phyloP scores from a whole-genome alignment of 92 coral and sea anemone species.

The Phenganax stokvisi region DNA sequence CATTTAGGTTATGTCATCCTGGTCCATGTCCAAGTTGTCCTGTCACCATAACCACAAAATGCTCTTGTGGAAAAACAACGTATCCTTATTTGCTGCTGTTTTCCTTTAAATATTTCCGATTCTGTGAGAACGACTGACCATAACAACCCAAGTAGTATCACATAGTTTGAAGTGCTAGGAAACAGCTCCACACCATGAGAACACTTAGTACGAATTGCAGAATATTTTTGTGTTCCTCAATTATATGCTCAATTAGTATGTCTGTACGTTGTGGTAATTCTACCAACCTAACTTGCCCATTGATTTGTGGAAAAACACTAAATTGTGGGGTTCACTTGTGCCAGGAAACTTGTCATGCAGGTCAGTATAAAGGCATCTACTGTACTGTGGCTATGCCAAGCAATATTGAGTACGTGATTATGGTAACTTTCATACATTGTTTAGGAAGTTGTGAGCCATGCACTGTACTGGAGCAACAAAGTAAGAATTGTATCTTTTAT shows the following conservation, averaged over 20 bases:
- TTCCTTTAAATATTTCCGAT: background rate
- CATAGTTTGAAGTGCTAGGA: too few relatives aligned
- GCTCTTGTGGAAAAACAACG: constrained; percentile 87
- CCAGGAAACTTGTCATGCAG: constrained; percentile 67
- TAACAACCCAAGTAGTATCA: background rate
- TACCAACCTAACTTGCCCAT: constrained; percentile 58
- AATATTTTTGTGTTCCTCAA: constrained; percentile 18
- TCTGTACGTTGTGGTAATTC: constrained; percentile 84
- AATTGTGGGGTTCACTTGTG: constrained; percentile 77
- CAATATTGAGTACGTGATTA: background rate
- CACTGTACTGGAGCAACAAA: constrained; percentile 56
- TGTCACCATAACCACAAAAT: constrained; percentile 67
- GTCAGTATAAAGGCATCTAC: constrained; percentile 26
- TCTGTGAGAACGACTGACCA: background rate
- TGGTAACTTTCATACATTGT: background rate
- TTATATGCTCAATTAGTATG: constrained; percentile 40
- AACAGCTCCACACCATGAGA: too few relatives aligned
- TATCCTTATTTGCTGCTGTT: constrained; percentile 44
- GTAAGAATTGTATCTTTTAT: constrained; percentile 32
- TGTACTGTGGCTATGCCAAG: background rate
- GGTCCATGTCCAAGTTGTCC: constrained; percentile 99
- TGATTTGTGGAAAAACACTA: constrained; percentile 66
- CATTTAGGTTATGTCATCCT: constrained; percentile 80
- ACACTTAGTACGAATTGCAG: too few relatives aligned
- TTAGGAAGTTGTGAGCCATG: constrained; percentile 75